A percentile compares a stretch with the other conserved stretches of the same genome.
phyloP scores from a whole-genome alignment of 2,797 vertebrate genomes.

The Clarias pachynema region DNA sequence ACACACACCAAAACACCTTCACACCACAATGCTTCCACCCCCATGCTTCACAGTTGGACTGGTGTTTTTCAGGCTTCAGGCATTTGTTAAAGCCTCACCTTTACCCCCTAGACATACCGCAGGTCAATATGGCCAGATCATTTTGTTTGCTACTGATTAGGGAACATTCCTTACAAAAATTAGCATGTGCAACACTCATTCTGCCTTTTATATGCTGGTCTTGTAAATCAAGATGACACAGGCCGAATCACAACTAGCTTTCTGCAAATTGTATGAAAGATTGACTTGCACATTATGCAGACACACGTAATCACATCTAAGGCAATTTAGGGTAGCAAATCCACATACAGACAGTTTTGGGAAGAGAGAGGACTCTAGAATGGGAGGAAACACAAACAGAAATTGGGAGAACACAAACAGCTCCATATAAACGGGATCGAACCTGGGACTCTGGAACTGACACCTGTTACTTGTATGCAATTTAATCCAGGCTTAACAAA shows the following conservation, averaged over 20 bases:
- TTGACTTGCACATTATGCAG: not conserved
- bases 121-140: not conserved
- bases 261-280: not conserved
- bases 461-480: not conserved
- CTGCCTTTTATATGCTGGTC: not conserved
- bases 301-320: not conserved
- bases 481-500: not conserved
- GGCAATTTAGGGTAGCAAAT: not conserved
- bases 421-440: not conserved
- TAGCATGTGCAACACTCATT: not conserved
- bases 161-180: not conserved
- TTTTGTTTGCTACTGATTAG: not conserved
- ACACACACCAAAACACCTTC: too few relatives aligned
- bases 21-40: not conserved
- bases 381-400: not conserved
- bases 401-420: not conserved
- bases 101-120: not conserved
- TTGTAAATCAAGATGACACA: not conserved
- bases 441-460: not conserved
- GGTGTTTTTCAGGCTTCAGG: too few relatives aligned
- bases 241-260: not conserved
- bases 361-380: not conserved
- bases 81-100: not conserved
- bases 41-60: not conserved
- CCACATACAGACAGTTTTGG: not conserved